Evolutionary conservation across 2,888 invertebrate genomes (phyloP).

Genomic region (Balanococcus diminutus): DNA sequence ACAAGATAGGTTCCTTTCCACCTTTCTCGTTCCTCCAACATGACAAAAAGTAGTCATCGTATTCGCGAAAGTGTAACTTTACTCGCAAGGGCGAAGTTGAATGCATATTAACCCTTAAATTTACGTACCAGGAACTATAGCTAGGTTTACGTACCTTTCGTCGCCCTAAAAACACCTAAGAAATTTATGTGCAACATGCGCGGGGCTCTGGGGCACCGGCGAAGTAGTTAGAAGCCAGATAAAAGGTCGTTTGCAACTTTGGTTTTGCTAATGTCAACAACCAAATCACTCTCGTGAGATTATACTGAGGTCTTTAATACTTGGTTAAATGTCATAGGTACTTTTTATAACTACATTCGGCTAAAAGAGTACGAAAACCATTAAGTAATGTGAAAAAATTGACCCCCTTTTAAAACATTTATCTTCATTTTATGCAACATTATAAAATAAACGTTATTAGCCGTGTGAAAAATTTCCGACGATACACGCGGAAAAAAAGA

Average conservation of each 20-base stretch:
- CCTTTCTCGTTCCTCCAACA: background rate
- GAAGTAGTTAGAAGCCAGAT: slow-evolving; percentile 17
- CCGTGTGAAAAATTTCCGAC: background rate
- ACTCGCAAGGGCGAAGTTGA: background rate
- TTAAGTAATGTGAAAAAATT: slow-evolving; percentile 31
- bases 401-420: slow-evolving; percentile 22
- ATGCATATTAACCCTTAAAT: background rate
- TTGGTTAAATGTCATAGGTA: slow-evolving; percentile 36
- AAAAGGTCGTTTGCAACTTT: slow-evolving; percentile 42
- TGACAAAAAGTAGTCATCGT: background rate
- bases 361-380: background rate
- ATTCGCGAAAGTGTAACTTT: background rate
- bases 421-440: slow-evolving; percentile 23
- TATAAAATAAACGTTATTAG: slow-evolving; percentile 27
- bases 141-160: background rate
- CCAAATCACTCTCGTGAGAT: slow-evolving; percentile 36
- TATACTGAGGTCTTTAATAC: slow-evolving; percentile 41
- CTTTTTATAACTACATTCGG: background rate
- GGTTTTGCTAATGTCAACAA: slow-evolving; percentile 41
- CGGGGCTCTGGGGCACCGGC: background rate
- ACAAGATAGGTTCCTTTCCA: too few relatives aligned
- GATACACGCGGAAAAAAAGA: background rate
- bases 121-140: background rate
- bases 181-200: background rate
- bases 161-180: background rate